Evolutionary conservation across 1,140 invertebrate genomes (phyloP), one percentile per base, ranked within the genome.

Genomic region (Cydia pomonella): DNA sequence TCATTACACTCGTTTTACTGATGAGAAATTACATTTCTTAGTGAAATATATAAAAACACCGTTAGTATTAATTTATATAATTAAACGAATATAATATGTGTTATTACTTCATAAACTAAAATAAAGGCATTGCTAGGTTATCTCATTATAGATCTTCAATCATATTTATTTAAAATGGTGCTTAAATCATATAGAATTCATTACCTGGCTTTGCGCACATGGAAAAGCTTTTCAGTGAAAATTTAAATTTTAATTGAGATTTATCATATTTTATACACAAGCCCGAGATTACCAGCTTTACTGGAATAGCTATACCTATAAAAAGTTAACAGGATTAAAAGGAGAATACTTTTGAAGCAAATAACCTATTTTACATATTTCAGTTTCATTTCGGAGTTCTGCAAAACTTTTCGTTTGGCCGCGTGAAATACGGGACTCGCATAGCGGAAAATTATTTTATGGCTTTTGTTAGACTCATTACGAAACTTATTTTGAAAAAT

Each of bases 401-500:
- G n/a, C 33, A 3, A 69, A 69, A 66, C 12, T 66, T 66, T 66
- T 29, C 63, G 63, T 66, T 66, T 66, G 63, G 13, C 27, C 23
- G 63, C 63, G 63, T n/a, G 63, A 66, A 66, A 27, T 66, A 66
- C 27, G 63, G 27, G 13, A 27, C 27, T 66, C 63, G 63, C 27
- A 66, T 16, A 66, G 63, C 63, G 63, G 23, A 29, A 66, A 66
- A 66, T 66, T 29, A 66, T 66, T 66, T 66, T 66, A 66, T 66
- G 63, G 63, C 63, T 66, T 66, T 66, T 66, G 63, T 66, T 66
- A 13, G 10, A 66, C 63, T 66, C 63, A 66, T 66, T 66, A 29
- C 25, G 27, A 29, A 66, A 66, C 23, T 33, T 33, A 66, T 66
- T 66, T 63, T 16, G 25, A 66, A 66, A 64, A 64, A 64, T n/a